Percentiles rank a stretch among this genome's conserved stretches.
phyloP scores from a whole-genome alignment of 1,140 invertebrate species.

The Ooceraea biroi region DNA sequence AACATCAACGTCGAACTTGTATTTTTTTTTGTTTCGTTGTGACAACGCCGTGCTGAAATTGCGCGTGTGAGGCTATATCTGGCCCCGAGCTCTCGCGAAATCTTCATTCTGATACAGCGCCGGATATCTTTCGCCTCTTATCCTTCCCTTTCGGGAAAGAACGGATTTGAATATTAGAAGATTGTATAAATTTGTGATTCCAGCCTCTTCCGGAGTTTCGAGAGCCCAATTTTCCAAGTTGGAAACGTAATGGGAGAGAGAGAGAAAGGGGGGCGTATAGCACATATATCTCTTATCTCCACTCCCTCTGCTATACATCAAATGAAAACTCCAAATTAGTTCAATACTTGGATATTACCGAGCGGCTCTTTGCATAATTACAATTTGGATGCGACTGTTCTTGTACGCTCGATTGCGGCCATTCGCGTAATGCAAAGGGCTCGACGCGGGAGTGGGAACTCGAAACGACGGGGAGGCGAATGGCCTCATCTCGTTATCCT shows the following conservation, averaged over 20 bases:
- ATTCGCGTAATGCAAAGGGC: not conserved
- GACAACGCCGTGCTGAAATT: slow-evolving; percentile 32
- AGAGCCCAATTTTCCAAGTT: not conserved
- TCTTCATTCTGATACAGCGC: not conserved
- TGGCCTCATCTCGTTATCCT: not conserved
- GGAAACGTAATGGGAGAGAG: not conserved
- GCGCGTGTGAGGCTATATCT: not conserved
- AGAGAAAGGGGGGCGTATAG: no score
- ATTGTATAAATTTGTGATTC: not conserved
- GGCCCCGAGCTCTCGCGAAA: slow-evolving; percentile 13
- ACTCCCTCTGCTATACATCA: not conserved
- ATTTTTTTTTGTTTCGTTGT: slow-evolving; percentile 2
- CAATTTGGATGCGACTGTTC: not conserved
- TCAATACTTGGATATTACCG: slow-evolving; percentile 21
- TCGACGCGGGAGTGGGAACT: not conserved
- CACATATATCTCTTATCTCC: not conserved
- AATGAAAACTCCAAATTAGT: not conserved
- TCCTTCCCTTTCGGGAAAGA: not conserved
- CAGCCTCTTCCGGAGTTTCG: not conserved
- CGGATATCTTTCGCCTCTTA: no score
- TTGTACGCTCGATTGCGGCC: not conserved
- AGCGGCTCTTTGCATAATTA: slow-evolving; percentile 4
- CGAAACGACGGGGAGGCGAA: slow-evolving; percentile 9
- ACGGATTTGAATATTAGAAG: not conserved
- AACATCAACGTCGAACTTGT: slow-evolving; percentile 34